A percentile compares a stretch with the other conserved stretches of the same genome.
These are phyloP conservation scores for Spheniscus humboldti DNA, from an alignment of 2,797 vertebrate species.

Conservation along the genomic window DNA sequence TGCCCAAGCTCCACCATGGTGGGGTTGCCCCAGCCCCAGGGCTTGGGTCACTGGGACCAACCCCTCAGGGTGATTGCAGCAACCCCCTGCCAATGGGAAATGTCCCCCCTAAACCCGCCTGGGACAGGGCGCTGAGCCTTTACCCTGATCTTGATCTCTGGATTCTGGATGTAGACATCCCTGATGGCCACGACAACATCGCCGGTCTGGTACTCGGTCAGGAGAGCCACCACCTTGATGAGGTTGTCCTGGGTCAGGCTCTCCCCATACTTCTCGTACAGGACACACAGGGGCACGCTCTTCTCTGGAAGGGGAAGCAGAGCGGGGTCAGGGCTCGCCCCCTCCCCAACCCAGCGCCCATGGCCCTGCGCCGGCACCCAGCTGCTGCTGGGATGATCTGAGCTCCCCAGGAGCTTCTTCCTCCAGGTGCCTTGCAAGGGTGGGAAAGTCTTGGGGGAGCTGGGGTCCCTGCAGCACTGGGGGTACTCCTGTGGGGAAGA, in stretches of 20 bases:
- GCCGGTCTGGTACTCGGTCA: slow-evolving; percentile 71
- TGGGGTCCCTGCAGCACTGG: background rate
- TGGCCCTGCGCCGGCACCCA: fast-evolving
- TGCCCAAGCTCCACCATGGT: background rate
- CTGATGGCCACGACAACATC: slow-evolving; percentile 74
- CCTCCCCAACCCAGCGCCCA: background rate
- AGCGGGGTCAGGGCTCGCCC: background rate
- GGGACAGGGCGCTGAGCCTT: background rate
- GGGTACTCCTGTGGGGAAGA: background rate
- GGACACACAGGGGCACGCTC: slow-evolving; percentile 79
- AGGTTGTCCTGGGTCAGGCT: slow-evolving; percentile 85
- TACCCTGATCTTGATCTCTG: slow-evolving; percentile 89
- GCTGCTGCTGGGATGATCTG: background rate
- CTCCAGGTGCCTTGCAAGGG: background rate
- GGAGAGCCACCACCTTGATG: slow-evolving; percentile 86
- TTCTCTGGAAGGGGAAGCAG: slow-evolving; percentile 71
- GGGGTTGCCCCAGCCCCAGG: background rate
- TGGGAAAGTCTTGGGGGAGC: fast-evolving
- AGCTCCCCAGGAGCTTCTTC: background rate
- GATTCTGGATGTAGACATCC: slow-evolving; percentile 86
- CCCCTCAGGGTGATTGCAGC: background rate
- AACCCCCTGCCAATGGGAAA: background rate
- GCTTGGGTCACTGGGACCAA: fast-evolving
- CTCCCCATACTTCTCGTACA: slow-evolving; percentile 82
- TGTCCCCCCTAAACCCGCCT: fast-evolving